Conservation (phyloP, 1,140 invertebrate species). For the Euura saliciscinereae region DNA sequence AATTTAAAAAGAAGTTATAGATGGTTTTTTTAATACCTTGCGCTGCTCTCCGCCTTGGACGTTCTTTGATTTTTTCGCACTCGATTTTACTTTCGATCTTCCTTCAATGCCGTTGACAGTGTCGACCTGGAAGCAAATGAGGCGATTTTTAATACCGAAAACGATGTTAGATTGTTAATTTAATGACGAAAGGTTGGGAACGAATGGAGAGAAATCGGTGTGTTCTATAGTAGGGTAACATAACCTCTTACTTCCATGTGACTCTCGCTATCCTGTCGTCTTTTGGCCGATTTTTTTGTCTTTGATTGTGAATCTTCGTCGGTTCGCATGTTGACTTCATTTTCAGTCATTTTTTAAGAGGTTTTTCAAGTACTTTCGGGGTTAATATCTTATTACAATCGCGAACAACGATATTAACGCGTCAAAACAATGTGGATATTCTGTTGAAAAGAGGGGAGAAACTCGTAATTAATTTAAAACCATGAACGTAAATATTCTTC, state of each 20-base stretch:
- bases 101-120: slow-evolving; percentile 69
- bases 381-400: no score
- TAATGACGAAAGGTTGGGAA: slow-evolving; percentile 9
- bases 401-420: no score
- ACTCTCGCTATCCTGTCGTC: slow-evolving; percentile 30
- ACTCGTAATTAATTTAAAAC: background rate
- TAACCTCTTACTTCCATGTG: slow-evolving; percentile 44
- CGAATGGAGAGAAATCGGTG: slow-evolving; percentile 3
- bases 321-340: background rate
- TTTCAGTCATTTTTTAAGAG: background rate
- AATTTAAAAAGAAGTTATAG: background rate
- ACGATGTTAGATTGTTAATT: no score
- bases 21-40: slow-evolving; percentile 49
- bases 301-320: background rate
- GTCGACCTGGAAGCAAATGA: slow-evolving; percentile 59
- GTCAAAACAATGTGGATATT: background rate
- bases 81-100: slow-evolving; percentile 54
- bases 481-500: background rate
- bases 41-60: slow-evolving; percentile 59
- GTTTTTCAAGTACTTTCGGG: background rate
- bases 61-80: slow-evolving; percentile 62
- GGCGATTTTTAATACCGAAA: slow-evolving; percentile 9
- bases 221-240: background rate
- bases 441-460: background rate
- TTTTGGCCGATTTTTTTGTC: slow-evolving; percentile 27